Evolutionary conservation across 2,113 vertebrate genomes (phyloP).

Genomic region (Prionailurus bengalensis): DNA sequence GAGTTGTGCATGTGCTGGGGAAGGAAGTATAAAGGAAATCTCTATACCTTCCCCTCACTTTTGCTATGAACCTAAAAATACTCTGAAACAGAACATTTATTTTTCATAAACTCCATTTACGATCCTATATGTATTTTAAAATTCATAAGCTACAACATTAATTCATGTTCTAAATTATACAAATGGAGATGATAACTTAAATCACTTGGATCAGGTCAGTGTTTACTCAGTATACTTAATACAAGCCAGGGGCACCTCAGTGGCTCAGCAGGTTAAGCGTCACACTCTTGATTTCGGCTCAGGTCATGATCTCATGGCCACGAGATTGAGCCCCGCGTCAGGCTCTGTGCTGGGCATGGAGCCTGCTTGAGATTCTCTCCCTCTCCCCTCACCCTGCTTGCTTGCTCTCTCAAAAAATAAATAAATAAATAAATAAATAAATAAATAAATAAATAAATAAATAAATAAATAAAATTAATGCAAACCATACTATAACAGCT

Average conservation of each 20-base stretch:
- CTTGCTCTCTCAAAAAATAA: no score
- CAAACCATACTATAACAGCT: neutral
- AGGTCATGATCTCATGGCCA: no score
- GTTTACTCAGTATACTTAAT: neutral
- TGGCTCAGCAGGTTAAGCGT: no score
- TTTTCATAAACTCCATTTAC: neutral
- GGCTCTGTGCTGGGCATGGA: no score
- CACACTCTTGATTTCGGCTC: no score
- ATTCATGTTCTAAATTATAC: neutral
- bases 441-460: no score
- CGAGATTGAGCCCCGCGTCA: no score
- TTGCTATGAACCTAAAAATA: neutral
- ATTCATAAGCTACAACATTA: constrained; percentile 1
- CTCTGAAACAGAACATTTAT: neutral
- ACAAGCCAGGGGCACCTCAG: neutral
- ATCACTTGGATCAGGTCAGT: neutral
- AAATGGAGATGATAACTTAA: neutral
- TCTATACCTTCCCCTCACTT: neutral
- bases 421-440: no score
- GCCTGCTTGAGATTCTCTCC: no score
- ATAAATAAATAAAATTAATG: neutral
- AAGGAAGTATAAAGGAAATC: neutral
- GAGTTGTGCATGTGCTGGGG: neutral
- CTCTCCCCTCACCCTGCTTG: no score
- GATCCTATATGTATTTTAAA: neutral